A percentile compares a stretch with the other conserved stretches of the same genome.
phyloP scores from a whole-genome alignment of 1,140 invertebrate species.

The Propsilocerus akamusi region DNA sequence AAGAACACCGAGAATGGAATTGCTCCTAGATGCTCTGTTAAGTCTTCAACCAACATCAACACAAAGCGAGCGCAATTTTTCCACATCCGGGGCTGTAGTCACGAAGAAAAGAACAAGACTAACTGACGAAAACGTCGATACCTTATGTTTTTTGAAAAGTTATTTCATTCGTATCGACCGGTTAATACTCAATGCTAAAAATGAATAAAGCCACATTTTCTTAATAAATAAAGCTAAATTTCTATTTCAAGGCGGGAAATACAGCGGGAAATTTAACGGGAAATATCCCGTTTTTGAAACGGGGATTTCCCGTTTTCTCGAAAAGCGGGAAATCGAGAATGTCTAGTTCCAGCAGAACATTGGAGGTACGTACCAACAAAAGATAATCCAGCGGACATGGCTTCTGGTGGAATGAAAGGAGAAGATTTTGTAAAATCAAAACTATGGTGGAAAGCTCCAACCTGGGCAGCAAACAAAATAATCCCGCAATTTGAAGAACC shows the following conservation, averaged over 20 bases:
- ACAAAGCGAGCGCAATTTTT: background rate
- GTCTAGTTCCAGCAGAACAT: slow-evolving; percentile 8
- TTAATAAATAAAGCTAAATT: too few relatives aligned
- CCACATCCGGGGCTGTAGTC: background rate
- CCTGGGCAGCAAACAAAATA: slow-evolving; percentile 8
- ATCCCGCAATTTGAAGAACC: too few relatives aligned
- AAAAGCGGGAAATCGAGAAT: too few relatives aligned
- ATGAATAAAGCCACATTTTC: too few relatives aligned
- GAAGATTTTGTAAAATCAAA: background rate
- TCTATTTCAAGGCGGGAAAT: too few relatives aligned
- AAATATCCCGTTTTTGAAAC: too few relatives aligned
- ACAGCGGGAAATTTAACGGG: too few relatives aligned
- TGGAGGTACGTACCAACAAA: slow-evolving; percentile 17
- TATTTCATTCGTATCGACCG: slow-evolving; percentile 13
- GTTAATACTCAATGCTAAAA: too few relatives aligned
- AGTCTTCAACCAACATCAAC: background rate
- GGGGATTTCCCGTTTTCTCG: too few relatives aligned
- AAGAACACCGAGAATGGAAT: too few relatives aligned
- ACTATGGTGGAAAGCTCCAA: background rate
- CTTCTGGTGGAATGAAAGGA: slow-evolving; percentile 3
- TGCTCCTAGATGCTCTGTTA: background rate
- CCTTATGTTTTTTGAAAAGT: background rate
- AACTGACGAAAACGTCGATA: background rate
- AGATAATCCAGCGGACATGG: slow-evolving; percentile 16
- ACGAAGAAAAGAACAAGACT: background rate